Evolutionary conservation across 2,113 vertebrate genomes (phyloP), one percentile per base, ranked within the genome.

Genomic region (Bungarus multicinctus): DNA sequence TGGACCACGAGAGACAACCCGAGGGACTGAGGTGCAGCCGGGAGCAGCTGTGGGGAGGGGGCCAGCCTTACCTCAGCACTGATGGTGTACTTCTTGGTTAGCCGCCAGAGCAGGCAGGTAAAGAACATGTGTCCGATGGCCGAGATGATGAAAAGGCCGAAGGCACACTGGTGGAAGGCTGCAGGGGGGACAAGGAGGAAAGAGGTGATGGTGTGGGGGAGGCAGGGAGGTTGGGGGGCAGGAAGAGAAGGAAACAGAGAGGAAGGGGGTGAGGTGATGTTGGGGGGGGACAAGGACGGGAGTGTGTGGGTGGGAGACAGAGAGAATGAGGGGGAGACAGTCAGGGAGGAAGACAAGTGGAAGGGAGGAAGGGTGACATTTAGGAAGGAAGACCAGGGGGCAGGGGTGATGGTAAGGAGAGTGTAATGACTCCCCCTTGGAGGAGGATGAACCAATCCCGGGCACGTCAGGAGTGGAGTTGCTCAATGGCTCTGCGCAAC

Each of bases 81-180:
- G 94, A 98, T 94, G 92, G 97, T 97, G 96, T 98, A 96, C 90
- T 97, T 99, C 97, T 96, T 98, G 95, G 98, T 98, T 95, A 98
- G 96, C 0, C 97, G 96, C 99, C 99, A 99, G 96, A 99, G 97
- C 50, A 98, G 91, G 96, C 99, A 99, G 0, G 99, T 99, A 53
- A 98, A 94, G 30, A 98, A 94, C 99, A 99, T 99, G 98, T 99
- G 98, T 86, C 98, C 91, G 92, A 99, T 95, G 1, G 99, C 98
- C 20, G 98, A 97, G 0, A 12, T 92, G 43, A 99, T 98, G 94
- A 99, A 99, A 90, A 97, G 88, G 90, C 98, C 95, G 97, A 99
- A 99, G 92, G 98, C 98, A 7, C 97, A 96, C 96, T 99, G 98
- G 0, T 99, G 99, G 95, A 99, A 86, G 94, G 91, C 99, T 99